Percentiles rank a stretch among this genome's conserved stretches.
Conservation (phyloP, 2,113 vertebrate species). For the Nothobranchius kuhntae region DNA sequence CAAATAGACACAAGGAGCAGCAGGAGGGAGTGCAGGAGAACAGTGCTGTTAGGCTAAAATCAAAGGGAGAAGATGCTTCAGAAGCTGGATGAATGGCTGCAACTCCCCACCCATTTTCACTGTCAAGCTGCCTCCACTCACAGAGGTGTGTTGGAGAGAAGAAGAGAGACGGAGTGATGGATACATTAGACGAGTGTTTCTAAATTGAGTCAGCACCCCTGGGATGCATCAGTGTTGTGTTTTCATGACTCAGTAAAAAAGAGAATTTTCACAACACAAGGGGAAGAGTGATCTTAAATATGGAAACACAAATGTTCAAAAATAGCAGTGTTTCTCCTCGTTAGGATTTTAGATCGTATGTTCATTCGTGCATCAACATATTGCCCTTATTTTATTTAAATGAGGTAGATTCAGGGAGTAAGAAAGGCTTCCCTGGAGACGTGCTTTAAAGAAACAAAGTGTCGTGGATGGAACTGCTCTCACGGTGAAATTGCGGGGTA, state of each 20-base stretch:
- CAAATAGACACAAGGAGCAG: constrained; percentile 43
- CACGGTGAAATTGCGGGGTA: background rate
- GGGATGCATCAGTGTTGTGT: constrained; percentile 39
- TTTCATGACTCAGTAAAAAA: constrained; percentile 33
- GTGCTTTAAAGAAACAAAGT: background rate
- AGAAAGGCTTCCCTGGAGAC: background rate
- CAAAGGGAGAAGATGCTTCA: constrained; percentile 32
- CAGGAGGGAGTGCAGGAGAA: constrained; percentile 6
- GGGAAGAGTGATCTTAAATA: constrained; percentile 13
- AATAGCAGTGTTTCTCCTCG: constrained; percentile 17
- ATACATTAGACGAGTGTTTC: constrained; percentile 36
- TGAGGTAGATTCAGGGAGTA: background rate
- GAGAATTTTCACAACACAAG: constrained; percentile 26
- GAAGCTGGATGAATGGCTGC: constrained; percentile 41
- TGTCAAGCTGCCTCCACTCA: constrained; percentile 16
- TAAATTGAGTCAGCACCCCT: constrained; percentile 48
- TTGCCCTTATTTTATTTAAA: constrained; percentile 12
- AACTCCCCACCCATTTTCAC: constrained; percentile 35
- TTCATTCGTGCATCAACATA: background rate
- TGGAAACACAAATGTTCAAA: constrained; percentile 13
- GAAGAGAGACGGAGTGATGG: constrained; percentile 18
- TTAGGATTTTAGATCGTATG: constrained; percentile 1
- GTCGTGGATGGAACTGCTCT: background rate
- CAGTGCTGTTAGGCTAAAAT: constrained; percentile 33
- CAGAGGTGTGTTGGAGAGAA: constrained; percentile 32